Percentiles rank a stretch among this genome's conserved stretches.
phyloP scores from a whole-genome alignment of 2,888 invertebrate genomes.

The Oxycera nigricornis region DNA sequence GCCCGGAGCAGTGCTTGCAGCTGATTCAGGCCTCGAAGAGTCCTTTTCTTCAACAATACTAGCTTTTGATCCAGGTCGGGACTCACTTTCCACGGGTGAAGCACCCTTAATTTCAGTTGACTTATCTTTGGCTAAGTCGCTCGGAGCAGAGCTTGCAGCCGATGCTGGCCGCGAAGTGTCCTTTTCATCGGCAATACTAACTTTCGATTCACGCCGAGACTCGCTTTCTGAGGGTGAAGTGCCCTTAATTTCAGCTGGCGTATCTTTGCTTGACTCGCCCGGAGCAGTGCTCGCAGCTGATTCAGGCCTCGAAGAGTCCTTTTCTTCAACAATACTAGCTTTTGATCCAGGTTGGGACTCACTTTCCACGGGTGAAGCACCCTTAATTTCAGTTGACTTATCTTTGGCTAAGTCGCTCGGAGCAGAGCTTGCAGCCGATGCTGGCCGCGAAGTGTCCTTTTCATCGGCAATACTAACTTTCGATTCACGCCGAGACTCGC shows the following conservation, averaged over 20 bases:
- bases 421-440: too few species aligned
- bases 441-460: too few species aligned
- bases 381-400: too few species aligned
- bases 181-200: background rate
- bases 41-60: too few species aligned
- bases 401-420: too few species aligned
- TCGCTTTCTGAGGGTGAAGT: too few species aligned
- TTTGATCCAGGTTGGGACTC: conserved; percentile 45
- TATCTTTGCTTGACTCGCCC: conserved; percentile 35
- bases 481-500: conserved; percentile 47
- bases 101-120: too few species aligned
- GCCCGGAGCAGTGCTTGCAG: conserved; percentile 37
- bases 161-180: conserved; percentile 53
- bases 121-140: conserved; percentile 23
- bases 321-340: conserved; percentile 46
- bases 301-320: conserved; percentile 46
- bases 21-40: conserved; percentile 42
- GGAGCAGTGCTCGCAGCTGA: conserved; percentile 43
- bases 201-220: conserved; percentile 18
- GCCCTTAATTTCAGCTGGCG: too few species aligned
- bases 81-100: too few species aligned
- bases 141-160: conserved; percentile 58
- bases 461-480: conserved; percentile 45
- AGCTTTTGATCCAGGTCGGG: too few species aligned
- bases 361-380: too few species aligned